These are phyloP conservation scores for Drosophila pachea DNA, from an alignment of 1,140 invertebrate species.

Conservation along the genomic window DNA sequence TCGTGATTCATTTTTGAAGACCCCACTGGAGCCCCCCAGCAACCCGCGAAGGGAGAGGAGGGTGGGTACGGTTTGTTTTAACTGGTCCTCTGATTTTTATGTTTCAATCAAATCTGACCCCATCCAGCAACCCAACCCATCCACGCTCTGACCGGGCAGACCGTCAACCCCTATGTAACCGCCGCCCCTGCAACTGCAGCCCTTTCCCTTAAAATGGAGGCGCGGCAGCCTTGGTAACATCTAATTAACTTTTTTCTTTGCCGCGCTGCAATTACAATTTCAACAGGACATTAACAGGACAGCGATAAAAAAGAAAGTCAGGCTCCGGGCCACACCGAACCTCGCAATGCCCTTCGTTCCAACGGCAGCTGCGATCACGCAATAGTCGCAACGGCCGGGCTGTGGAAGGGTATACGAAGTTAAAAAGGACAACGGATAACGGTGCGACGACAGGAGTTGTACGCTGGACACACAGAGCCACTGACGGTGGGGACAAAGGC, in stretches of 20 bases:
- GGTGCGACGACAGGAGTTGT: conserved; percentile 37
- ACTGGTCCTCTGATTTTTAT: conserved; percentile 18
- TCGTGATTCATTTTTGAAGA: conserved; percentile 36
- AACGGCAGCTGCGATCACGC: not conserved
- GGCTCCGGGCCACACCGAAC: not conserved
- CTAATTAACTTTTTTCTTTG: conserved; percentile 59
- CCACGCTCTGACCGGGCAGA: not conserved
- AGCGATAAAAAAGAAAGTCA: conserved; percentile 22
- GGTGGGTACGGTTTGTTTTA: not conserved
- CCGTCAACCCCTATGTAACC: conserved; percentile 17
- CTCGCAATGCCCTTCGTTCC: conserved; percentile 9
- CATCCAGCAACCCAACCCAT: not conserved
- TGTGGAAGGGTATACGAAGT: not conserved
- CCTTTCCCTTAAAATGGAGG: conserved; percentile 7
- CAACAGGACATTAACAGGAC: conserved; percentile 44
- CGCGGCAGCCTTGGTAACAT: conserved; percentile 54
- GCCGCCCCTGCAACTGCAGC: not conserved
- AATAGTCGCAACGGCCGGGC: not conserved
- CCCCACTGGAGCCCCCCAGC: not conserved
- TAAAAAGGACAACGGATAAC: conserved; percentile 20
- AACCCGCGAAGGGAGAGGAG: conserved; percentile 2
- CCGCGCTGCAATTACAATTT: conserved; percentile 58
- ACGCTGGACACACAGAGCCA: conserved; percentile 19
- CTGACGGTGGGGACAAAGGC: conserved; percentile 2
- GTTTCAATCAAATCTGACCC: conserved; percentile 43